Evolutionary conservation across 2,113 vertebrate species (phyloP).

Genomic region (Emydura subglobosa): DNA sequence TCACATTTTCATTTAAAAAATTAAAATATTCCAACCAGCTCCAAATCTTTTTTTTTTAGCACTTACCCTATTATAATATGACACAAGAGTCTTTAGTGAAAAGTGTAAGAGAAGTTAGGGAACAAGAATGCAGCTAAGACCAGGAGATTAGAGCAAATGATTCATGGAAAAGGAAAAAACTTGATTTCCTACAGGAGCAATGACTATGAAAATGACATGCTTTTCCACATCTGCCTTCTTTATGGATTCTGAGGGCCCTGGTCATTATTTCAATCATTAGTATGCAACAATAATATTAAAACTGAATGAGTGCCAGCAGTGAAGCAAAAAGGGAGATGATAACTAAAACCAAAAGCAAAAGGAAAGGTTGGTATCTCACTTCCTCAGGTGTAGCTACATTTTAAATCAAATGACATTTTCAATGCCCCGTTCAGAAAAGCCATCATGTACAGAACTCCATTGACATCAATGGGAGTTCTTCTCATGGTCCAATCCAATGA

Average conservation of each 20-base stretch:
- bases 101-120: neutral
- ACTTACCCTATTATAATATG: neutral
- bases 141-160: neutral
- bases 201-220: neutral
- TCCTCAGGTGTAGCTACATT: neutral
- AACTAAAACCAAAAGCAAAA: neutral
- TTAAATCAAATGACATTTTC: neutral
- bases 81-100: neutral
- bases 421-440: neutral
- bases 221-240: slow-evolving; percentile 30
- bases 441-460: neutral
- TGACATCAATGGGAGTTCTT: neutral
- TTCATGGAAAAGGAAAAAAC: neutral
- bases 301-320: neutral
- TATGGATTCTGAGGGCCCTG: neutral
- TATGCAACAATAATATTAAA: neutral
- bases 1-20: neutral
- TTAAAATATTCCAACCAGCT: neutral
- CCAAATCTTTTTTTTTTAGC: neutral
- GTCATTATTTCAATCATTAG: slow-evolving; percentile 26
- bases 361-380: neutral
- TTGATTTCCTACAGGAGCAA: neutral
- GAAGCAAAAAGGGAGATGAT: neutral
- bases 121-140: neutral
- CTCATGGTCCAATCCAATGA: slow-evolving; percentile 8